phyloP scores from a whole-genome alignment of 2,888 invertebrate genomes.

The Pyrochroa serraticornis region DNA sequence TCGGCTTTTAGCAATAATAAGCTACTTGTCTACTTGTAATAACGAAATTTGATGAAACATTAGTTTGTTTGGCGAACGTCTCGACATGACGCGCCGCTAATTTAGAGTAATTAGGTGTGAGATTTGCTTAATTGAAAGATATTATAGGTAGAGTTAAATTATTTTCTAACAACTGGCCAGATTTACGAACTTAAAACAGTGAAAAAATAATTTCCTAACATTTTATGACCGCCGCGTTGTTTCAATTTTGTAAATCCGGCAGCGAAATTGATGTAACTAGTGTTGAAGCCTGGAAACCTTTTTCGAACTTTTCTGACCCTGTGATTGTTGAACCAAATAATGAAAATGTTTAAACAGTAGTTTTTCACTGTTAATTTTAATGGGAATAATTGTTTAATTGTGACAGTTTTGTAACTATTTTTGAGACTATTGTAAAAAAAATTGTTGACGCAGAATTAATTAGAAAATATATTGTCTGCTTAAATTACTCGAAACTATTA shows the following conservation, averaged over 20 bases:
- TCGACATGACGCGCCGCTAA: too few relatives aligned
- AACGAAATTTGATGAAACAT: slow-evolving; percentile 8
- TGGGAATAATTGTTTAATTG: slow-evolving; percentile 6
- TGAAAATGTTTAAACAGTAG: background rate
- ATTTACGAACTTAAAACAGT: too few relatives aligned
- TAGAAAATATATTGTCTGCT: slow-evolving; percentile 22
- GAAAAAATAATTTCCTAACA: too few relatives aligned
- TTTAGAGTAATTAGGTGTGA: too few relatives aligned
- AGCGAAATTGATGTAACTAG: too few relatives aligned
- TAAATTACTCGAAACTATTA: slow-evolving; percentile 17
- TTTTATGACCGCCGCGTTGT: too few relatives aligned
- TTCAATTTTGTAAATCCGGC: too few relatives aligned
- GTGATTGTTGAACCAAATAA: slow-evolving; percentile 27
- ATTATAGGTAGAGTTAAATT: too few relatives aligned
- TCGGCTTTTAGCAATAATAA: slow-evolving; percentile 33
- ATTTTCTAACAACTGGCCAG: too few relatives aligned
- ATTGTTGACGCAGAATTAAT: slow-evolving; percentile 15
- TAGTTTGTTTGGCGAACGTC: background rate
- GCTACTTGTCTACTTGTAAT: slow-evolving; percentile 21
- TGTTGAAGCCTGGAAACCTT: slow-evolving; percentile 1
- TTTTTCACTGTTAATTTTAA: slow-evolving; percentile 5
- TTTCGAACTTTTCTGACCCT: slow-evolving; percentile 17
- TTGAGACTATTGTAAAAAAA: slow-evolving; percentile 24
- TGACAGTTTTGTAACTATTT: slow-evolving; percentile 13
- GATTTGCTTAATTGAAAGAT: too few relatives aligned